A percentile compares a stretch with the other conserved stretches of the same genome.
These are phyloP conservation scores for Drosophila birchii DNA, from an alignment of 2,888 invertebrate genomes.

Conservation along the genomic window DNA sequence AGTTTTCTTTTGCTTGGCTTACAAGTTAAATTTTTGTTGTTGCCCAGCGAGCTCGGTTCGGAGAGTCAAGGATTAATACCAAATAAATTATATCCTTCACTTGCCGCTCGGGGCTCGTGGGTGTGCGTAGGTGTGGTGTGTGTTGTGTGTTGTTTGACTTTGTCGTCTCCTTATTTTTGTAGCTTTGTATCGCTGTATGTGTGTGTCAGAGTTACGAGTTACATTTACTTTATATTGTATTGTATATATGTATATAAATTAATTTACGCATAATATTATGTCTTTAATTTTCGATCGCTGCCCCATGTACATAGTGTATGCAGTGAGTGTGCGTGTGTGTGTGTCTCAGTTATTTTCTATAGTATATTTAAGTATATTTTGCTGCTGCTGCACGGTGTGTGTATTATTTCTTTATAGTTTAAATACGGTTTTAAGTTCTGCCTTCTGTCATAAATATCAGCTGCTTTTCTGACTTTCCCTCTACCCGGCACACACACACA, in stretches of 20 bases:
- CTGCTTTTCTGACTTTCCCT: constrained; percentile 32
- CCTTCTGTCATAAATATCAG: constrained; percentile 14
- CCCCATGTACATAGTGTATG: constrained; percentile 52
- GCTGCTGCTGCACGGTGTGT: constrained; percentile 33
- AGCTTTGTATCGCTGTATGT: constrained; percentile 61
- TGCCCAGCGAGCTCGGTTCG: constrained; percentile 14
- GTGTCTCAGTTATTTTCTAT: constrained; percentile 43
- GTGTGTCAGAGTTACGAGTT: constrained; percentile 56
- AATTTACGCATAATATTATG: constrained; percentile 80
- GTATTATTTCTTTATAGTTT: constrained; percentile 39
- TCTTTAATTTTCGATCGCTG: constrained; percentile 79
- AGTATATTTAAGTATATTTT: constrained; percentile 41
- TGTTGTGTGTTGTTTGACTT: constrained; percentile 60
- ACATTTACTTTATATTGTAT: constrained; percentile 44
- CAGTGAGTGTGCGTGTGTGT: constrained; percentile 31
- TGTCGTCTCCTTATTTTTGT: constrained; percentile 55
- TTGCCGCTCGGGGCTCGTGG: constrained; percentile 13
- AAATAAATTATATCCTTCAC: constrained; percentile 25
- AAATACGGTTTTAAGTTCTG: constrained; percentile 31
- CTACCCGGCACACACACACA: neutral
- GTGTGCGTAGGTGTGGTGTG: constrained; percentile 52
- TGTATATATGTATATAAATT: constrained; percentile 72
- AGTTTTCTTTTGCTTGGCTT: constrained; percentile 68
- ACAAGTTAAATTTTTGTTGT: constrained; percentile 45
- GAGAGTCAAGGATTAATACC: constrained; percentile 19